Base-by-base conservation (phyloP, 2,113 vertebrate genomes). In the Boleophthalmus pectinirostris region DNA sequence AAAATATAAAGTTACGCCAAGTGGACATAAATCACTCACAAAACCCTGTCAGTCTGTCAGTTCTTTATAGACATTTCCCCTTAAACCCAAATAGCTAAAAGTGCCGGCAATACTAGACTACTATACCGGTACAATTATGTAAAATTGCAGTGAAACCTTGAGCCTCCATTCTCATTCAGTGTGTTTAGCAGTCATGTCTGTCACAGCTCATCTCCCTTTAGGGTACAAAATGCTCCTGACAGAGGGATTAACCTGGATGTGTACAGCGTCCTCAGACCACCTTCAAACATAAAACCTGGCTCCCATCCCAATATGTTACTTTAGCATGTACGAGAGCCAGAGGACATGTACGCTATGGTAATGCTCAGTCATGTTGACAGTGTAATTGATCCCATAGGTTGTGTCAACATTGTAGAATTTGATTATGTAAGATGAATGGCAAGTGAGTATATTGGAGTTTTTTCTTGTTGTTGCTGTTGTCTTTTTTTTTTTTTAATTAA, bases 161-260 rank as follows among this genome's bases (percentile, higher is more conserved):
- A 66, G 38, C n/a, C 64, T 47, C 43, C 20, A 46, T 66, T 66
- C 21, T 46, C 43, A 66, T 66, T 66, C 43, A 46, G 43, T 4
- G 64, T 13, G 18, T 16, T 43, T 43, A 15, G 64, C 64, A 46
- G 64, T 47, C 43, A 47, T 66, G 38, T 46, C 43, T 66, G 64
- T 66, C 64, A 66, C 64, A 66, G 64, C 43, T 66, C 64, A 43
- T 66, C 46, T 66, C 64, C 20, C 64, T 23, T 46, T 66, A 23
- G 64, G 43, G 47, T 45, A 66, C 38, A 46, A 66, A 65, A 66
- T 46, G n/a, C 43, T n/a, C 20, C 29, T 47, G 43, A 66, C 43
- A 66, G n/a, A 66, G 21, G 63, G 63, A 66, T 66, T 66, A 66
- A 66, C 63, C 63, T 66, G 63, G 63, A 58, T 58, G 33, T 66